phyloP scores from a whole-genome alignment of 2,888 invertebrate species.

The Andrena chrysosceles region DNA sequence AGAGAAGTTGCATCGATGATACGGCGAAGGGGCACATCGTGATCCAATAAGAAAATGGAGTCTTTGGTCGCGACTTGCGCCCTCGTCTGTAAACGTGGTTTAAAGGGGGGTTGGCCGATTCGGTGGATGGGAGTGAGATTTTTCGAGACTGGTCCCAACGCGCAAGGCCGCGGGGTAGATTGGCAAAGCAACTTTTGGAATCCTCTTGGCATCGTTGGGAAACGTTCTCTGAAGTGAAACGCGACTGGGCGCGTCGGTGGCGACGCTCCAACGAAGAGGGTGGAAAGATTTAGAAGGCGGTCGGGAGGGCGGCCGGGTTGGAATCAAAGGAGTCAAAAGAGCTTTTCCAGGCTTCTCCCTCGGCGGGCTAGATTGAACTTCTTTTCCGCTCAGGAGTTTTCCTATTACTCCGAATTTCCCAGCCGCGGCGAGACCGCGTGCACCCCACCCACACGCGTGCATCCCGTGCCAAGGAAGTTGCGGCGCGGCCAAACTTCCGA shows the following conservation, averaged over 20 bases:
- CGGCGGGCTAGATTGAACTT: constrained; percentile 81
- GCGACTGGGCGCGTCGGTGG: constrained; percentile 49
- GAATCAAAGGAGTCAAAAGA: constrained; percentile 83
- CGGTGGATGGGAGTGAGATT: constrained; percentile 54
- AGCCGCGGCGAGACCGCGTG: constrained; percentile 73
- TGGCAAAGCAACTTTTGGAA: constrained; percentile 77
- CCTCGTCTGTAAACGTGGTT: constrained; percentile 63
- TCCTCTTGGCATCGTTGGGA: constrained; percentile 67
- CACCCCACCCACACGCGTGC: constrained; percentile 41
- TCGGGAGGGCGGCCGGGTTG: constrained; percentile 60
- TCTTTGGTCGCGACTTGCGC: constrained; percentile 53
- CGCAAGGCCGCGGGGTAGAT: constrained; percentile 71
- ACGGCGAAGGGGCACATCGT: neutral
- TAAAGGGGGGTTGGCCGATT: constrained; percentile 11
- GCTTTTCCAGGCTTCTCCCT: constrained; percentile 78
- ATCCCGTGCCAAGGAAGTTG: constrained; percentile 10
- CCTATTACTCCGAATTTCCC: constrained; percentile 83
- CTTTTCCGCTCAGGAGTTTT: constrained; percentile 83
- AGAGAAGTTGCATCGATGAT: constrained; percentile 6
- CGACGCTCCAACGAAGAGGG: constrained; percentile 50
- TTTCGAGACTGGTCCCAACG: constrained; percentile 62
- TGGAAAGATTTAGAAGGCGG: constrained; percentile 61
- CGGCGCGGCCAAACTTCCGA: constrained; percentile 56
- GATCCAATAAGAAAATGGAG: constrained; percentile 64
- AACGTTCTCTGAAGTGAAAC: constrained; percentile 60